These are phyloP conservation scores for Keiferia lycopersicella DNA, from an alignment of 2,888 invertebrate genomes.

Conservation along the genomic window DNA sequence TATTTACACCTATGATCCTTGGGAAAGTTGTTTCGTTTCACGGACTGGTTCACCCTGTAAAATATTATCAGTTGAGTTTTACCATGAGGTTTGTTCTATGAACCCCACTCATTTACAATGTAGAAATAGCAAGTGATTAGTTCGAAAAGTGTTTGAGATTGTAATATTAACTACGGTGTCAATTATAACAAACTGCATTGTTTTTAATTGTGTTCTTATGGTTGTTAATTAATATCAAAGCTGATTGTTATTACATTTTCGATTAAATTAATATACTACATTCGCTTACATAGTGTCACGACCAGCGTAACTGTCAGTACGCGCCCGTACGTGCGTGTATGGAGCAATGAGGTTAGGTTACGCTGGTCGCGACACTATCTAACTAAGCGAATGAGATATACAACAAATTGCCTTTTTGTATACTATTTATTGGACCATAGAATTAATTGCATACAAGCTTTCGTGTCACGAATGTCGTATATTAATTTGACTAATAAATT, in stretches of 20 bases:
- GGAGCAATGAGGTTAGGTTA: no score
- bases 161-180: slow-evolving; percentile 2
- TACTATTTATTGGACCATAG: slow-evolving; percentile 22
- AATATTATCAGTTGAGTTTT: no score
- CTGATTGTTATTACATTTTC: slow-evolving; percentile 28
- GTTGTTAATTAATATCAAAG: slow-evolving; percentile 22
- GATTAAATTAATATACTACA: slow-evolving; percentile 27
- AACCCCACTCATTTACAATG: no score
- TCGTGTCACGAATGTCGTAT: slow-evolving; percentile 27
- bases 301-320: no score
- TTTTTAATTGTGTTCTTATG: background rate
- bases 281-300: no score
- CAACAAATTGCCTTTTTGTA: slow-evolving; percentile 8
- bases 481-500: slow-evolving; percentile 1
- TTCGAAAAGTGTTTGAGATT: background rate
- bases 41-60: no score
- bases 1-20: no score
- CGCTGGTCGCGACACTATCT: no score
- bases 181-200: slow-evolving; percentile 1
- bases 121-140: background rate
- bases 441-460: slow-evolving; percentile 22
- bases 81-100: no score
- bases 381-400: no score
- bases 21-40: no score
- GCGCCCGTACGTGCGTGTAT: no score